Percentiles rank a stretch among this genome's conserved stretches.
Conservation (phyloP, 2,888 invertebrate genomes). For the Pheosia gnoma region DNA sequence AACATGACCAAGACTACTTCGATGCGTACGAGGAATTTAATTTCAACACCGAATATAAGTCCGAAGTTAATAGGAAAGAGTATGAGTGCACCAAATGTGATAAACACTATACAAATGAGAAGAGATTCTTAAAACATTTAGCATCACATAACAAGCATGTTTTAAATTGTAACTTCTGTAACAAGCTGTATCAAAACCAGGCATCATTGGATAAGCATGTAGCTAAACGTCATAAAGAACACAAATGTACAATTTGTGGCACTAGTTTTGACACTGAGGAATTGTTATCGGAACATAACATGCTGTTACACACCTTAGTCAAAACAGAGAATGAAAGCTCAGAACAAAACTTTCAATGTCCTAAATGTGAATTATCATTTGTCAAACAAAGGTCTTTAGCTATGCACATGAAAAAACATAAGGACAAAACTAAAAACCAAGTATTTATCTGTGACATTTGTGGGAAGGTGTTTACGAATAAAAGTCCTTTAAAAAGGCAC, state of each 20-base stretch:
- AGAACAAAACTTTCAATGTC: constrained; percentile 64
- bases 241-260: constrained; percentile 43
- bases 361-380: constrained; percentile 81
- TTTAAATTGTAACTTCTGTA: constrained; percentile 56
- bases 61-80: constrained; percentile 36
- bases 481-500: constrained; percentile 74
- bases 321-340: constrained; percentile 44
- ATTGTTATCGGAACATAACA: constrained; percentile 40
- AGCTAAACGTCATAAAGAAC: constrained; percentile 47
- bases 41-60: constrained; percentile 32
- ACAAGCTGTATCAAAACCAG: constrained; percentile 55
- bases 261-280: constrained; percentile 35
- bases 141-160: constrained; percentile 58
- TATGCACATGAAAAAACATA: constrained; percentile 64
- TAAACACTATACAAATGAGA: constrained; percentile 73
- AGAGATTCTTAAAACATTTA: constrained; percentile 76
- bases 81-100: constrained; percentile 71
- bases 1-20: constrained; percentile 38
- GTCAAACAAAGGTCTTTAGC: constrained; percentile 78
- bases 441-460: constrained; percentile 75
- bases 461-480: constrained; percentile 66
- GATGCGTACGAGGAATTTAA: constrained; percentile 39
- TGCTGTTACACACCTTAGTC: constrained; percentile 36
- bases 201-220: constrained; percentile 62
- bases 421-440: constrained; percentile 51